Percentiles rank a stretch among this genome's conserved stretches.
phyloP scores from a whole-genome alignment of 2,888 invertebrate species.

The Neoaliturus tenellus region DNA sequence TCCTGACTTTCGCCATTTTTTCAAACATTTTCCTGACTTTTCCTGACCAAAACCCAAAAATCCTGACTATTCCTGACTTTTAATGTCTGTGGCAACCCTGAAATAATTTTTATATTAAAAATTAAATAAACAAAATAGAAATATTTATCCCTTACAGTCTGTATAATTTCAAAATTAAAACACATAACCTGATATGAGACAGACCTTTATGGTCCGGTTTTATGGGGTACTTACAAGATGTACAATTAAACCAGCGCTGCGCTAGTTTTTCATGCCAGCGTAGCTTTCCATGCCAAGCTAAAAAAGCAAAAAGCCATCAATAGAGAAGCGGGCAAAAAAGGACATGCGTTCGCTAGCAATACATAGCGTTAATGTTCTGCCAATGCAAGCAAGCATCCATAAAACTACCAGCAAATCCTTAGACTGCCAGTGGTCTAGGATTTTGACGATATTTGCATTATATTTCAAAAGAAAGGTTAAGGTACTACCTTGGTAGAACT shows the following conservation, averaged over 20 bases:
- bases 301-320: constrained; percentile 53
- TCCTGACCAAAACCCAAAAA: too few species aligned
- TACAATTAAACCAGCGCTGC: constrained; percentile 54
- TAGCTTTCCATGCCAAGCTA: constrained; percentile 52
- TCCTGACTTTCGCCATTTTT: too few species aligned
- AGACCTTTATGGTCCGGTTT: background rate
- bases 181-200: background rate
- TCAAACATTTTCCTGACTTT: too few species aligned
- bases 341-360: constrained; percentile 31
- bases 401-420: background rate
- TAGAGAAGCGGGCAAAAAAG: background rate
- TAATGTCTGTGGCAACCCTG: too few species aligned
- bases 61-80: too few species aligned
- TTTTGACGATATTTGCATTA: too few species aligned
- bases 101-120: too few species aligned
- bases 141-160: too few species aligned
- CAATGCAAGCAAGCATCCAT: constrained; percentile 10
- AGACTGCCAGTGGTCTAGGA: background rate
- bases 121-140: too few species aligned
- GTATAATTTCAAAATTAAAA: background rate
- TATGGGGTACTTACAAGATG: constrained; percentile 44
- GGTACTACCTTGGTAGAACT: too few species aligned
- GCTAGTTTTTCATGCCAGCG: constrained; percentile 55
- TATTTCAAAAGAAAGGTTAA: too few species aligned
- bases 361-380: too few species aligned